Base-by-base conservation (phyloP, 1,140 invertebrate genomes). In the Parapsyche elsis region DNA sequence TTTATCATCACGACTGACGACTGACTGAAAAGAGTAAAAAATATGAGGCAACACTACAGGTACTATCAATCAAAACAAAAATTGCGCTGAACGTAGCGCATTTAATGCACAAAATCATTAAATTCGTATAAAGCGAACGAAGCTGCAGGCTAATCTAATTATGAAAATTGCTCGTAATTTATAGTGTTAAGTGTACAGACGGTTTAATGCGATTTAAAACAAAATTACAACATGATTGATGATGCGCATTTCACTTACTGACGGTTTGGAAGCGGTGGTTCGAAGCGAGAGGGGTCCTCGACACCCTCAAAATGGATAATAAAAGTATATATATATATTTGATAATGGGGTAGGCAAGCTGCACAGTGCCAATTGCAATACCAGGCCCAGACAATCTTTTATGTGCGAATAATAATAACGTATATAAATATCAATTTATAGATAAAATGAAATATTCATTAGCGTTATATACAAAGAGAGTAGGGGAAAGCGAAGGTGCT, bases 271-370 rank as follows among this genome's bases (percentile, higher is more conserved):
- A 77, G 38, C 80, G 46, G 0, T n/a, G 45, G 49, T 61, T n/a
- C 49, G 45, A 23, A 59, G 19, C 1, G 49, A 61, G 77, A 23
- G 61, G 81, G 81, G 81, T 61, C 73, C 19, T 46, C 67, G 45
- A 30, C 76, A 80, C 81, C 81, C 71, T 30, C 45, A 80, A 82
- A 77, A 70, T 80, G 76, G 78, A 59, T 82, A 82, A 80, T 82
- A 80, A 82, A 83, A 83, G 79, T 71, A 79, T 71, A 78, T 80
- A 79, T 71, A 78, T 80, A 49, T 14, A 76, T 46, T 71, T 71
- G 44, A 44, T 71, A 24, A 71, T 71, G 75, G 59, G 26, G 38
- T 24, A 30, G 75, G n/a, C n/a, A n/a, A n/a, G n/a, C 4, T 53
- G 21, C 16, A 78, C 46, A 71, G 76, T 78, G 76, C 76, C 76